Evolutionary conservation across 2,797 vertebrate genomes (phyloP).

Genomic region (Argyrosomus regius): DNA sequence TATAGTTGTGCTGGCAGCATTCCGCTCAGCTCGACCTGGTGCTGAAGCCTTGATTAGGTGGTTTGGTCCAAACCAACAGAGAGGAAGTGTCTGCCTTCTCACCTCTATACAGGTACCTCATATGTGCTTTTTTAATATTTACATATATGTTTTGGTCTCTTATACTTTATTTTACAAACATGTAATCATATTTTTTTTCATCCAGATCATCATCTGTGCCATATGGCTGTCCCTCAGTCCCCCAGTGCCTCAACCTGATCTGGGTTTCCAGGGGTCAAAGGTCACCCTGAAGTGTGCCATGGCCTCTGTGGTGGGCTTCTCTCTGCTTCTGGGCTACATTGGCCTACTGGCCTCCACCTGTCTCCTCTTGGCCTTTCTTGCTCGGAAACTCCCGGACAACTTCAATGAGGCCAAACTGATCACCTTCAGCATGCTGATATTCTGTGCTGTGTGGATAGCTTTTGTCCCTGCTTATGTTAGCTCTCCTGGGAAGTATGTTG

Average conservation of each 20-base stretch:
- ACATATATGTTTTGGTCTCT: neutral
- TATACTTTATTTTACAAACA: neutral
- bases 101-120: conserved; percentile 77
- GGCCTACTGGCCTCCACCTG: conserved; percentile 77
- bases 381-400: conserved; percentile 83
- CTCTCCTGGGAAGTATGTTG: conserved; percentile 83
- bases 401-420: conserved; percentile 85
- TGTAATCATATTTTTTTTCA: conserved; percentile 9
- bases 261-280: conserved; percentile 74
- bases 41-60: conserved; percentile 74
- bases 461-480: conserved; percentile 83
- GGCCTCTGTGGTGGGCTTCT: conserved; percentile 79
- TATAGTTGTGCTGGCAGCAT: conserved; percentile 79
- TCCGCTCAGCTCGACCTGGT: conserved; percentile 77
- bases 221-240: conserved; percentile 77
- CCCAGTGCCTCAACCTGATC: conserved; percentile 72
- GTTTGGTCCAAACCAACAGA: conserved; percentile 81
- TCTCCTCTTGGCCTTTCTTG: conserved; percentile 82
- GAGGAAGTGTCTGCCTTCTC: conserved; percentile 75
- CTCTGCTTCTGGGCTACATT: conserved; percentile 82
- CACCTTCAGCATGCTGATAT: conserved; percentile 86
- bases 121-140: neutral
- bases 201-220: conserved; percentile 73
- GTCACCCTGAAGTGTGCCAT: conserved; percentile 76
- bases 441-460: conserved; percentile 83